Base-by-base conservation (phyloP, 2,888 invertebrate genomes). In the Nipponacmea schrenckii region DNA sequence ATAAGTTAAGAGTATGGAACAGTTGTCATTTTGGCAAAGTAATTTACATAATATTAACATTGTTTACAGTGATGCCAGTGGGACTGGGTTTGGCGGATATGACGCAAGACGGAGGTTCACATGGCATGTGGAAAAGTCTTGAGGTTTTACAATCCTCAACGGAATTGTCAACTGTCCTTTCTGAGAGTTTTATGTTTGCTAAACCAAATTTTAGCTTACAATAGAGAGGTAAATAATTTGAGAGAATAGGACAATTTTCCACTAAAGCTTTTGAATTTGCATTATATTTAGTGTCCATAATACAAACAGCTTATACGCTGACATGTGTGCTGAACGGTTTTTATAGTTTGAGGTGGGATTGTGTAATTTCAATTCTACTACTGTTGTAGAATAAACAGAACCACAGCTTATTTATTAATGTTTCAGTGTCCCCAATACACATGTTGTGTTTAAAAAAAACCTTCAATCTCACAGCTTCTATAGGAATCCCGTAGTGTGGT, bases 341-440 rank as follows among this genome's bases (percentile, higher is more conserved):
- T 74, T 78, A 78, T 69, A 71, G 70, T 31, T 46, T 76, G 48
- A 73, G 76, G 65, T 78, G 72, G 73, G 66, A 62, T n/a, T 73
- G 4, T 65, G 66, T 56, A 69, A 69, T 68, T 67, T 67, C 26
- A 46, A 56, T 4, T 74, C 73, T 64, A 69, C 70, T 20, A 73
- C 74, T 15, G 68, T 74, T 44, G 67, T 67, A 24, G 66, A 46
- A 45, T n/a, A n/a, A n/a, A n/a, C n/a, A n/a, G n/a, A n/a, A n/a
- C n/a, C n/a, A n/a, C n/a, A n/a, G n/a, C n/a, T 68, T 73, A 48
- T 68, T 71, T n/a, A 62, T 15, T 10, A 75, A 76, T 70, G 24
- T 72, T 15, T 65, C 72, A 26, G 72, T 71, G 56, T 70, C 70
- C 31, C 71, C 69, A 0, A 77, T n/a, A n/a, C n/a, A n/a, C n/a